These are phyloP conservation scores for Pollimyrus isidori DNA, from an alignment of 2,113 vertebrate genomes.

Conservation along the genomic window DNA sequence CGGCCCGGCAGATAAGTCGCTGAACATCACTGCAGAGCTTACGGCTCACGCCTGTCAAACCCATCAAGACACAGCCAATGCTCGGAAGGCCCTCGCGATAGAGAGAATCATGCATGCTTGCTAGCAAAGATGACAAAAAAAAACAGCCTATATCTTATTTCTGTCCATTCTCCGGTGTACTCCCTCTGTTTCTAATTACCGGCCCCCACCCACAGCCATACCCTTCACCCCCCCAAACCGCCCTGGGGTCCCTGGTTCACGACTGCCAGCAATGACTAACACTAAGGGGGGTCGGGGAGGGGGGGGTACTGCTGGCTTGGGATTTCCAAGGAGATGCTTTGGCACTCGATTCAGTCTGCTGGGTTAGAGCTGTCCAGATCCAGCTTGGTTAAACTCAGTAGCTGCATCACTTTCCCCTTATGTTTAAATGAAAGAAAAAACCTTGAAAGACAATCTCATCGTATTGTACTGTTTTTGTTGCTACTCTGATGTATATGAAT, in stretches of 20 bases:
- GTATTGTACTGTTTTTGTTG: neutral
- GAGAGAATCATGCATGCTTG: neutral
- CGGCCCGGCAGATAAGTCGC: neutral
- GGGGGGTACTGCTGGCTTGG: neutral
- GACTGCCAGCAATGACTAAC: neutral
- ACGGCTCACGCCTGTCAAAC: neutral
- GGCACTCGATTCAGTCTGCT: neutral
- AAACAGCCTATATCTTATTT: neutral
- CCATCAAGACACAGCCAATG: neutral
- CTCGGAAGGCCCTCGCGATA: neutral
- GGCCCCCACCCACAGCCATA: neutral
- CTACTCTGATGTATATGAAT: neutral
- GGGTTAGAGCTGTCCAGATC: neutral
- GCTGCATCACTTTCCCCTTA: neutral
- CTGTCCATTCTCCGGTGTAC: neutral
- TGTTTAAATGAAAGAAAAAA: neutral
- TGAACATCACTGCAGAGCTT: neutral
- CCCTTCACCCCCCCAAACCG: neutral
- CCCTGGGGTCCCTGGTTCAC: neutral
- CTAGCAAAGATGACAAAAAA: neutral
- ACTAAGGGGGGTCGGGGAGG: neutral
- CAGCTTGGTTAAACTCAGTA: neutral
- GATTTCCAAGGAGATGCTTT: neutral
- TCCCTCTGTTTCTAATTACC: slow-evolving; percentile 12
- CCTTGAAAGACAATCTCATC: neutral